Base-by-base conservation (phyloP, 2,888 invertebrate genomes). In the Carpatolechia fugitivella region DNA sequence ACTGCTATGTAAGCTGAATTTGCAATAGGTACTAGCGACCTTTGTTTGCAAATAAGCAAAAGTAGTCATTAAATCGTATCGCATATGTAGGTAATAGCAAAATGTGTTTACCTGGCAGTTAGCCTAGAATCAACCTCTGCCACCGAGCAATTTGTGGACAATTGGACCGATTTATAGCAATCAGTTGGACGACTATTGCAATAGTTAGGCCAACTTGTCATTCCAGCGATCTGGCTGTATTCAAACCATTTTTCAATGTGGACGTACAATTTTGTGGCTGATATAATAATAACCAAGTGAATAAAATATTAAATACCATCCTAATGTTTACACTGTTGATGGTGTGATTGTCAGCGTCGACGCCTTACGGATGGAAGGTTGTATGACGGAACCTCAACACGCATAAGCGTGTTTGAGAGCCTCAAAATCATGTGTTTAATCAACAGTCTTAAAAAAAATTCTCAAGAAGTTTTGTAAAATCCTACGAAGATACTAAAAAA, bases 141-240 rank as follows among this genome's bases (percentile, higher is more conserved):
- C 65, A 60, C 64, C 56, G 61, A 59, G 65, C 70, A 78, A 79
- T 80, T 77, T 80, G 69, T 60, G 62, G 66, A 64, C 76, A 82
- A 82, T 79, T 76, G 74, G 68, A 60, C 66, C 70, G 66, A 75
- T 79, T 80, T 76, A 67, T 58, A 56, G 68, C 68, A 76, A 78
- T 80, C 75, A 70, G 56, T 52, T 18, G 54, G 44, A 41, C 53
- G 14, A 36, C 24, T 56, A 57, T 54, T 58, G 56, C 54, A 57
- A 60, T 62, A 61, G 68, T 63, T 67, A 66, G 68, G 68, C 68
- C 71, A 66, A 70, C 63, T 18, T 35, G 49, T 36, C 24, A 13
- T 49, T 33, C 35, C 20, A 20, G 2, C 13, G 18, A 48, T n/a
- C 48, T 2, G n/a, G 20, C 16, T 11, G n/a, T 49, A 8, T 40